A percentile compares a stretch with the other conserved stretches of the same genome.
phyloP scores from a whole-genome alignment of 1,140 invertebrate species.

The Paraescarpia echinospica region DNA sequence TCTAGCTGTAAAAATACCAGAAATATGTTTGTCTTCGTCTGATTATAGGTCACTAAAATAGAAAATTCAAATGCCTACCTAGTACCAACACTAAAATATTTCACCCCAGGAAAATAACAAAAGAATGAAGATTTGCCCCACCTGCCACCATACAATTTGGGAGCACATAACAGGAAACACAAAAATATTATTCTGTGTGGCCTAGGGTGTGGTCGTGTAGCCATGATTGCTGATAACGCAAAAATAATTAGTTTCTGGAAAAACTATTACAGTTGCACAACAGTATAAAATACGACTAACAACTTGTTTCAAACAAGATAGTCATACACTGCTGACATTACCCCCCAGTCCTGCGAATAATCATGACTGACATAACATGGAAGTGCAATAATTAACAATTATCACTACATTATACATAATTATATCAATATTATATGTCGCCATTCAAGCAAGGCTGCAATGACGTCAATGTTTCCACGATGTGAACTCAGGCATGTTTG shows the following conservation, averaged over 20 bases:
- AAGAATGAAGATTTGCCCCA: too few species aligned
- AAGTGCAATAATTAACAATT: not conserved
- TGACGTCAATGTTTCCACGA: not conserved
- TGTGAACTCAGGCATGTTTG: not conserved
- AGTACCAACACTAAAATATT: too few species aligned
- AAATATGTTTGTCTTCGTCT: too few species aligned
- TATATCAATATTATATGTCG: not conserved
- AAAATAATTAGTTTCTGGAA: not conserved
- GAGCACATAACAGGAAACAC: too few species aligned
- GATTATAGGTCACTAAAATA: too few species aligned
- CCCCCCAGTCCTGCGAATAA: too few species aligned
- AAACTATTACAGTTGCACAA: not conserved
- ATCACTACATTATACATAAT: not conserved
- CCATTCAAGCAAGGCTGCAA: not conserved
- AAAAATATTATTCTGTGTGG: too few species aligned
- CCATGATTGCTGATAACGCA: not conserved
- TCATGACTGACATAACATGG: too few species aligned
- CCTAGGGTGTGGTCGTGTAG: not conserved
- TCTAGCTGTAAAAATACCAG: too few species aligned
- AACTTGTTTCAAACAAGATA: not conserved
- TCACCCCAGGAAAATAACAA: too few species aligned
- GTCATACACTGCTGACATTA: not conserved
- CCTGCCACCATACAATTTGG: too few species aligned
- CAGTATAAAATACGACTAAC: not conserved
- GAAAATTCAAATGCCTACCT: too few species aligned